Base-by-base conservation (phyloP, 2,888 invertebrate genomes). In the Oscheius myriophilus region DNA sequence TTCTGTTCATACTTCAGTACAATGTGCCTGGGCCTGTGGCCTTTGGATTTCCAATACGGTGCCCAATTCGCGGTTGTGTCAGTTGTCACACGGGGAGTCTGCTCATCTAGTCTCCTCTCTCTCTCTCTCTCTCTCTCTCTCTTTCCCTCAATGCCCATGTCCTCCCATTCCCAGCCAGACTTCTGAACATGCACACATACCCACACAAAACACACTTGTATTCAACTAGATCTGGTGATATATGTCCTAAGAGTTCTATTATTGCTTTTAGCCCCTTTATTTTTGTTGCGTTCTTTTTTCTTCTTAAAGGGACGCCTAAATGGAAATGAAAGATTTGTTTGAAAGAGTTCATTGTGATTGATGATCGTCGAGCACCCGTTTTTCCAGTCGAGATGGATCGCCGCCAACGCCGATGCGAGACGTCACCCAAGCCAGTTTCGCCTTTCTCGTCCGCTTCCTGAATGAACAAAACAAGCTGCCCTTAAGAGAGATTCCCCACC, bases 351-450 rank as follows among this genome's bases (percentile, higher is more conserved):
- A 33, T 33, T 33, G 33, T 33, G 33, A 33, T 33, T 33, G 33
- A n/a, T n/a, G n/a, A 33, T 33, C 33, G 3, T 33, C 33, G 33
- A n/a, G 51, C 21, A 51, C 21, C 51, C 14, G 21, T 12, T 18
- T 18, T 25, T 51, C 21, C 25, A 23, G 21, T 11, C 21, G n/a
- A 21, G 51, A 18, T 51, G 51, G 25, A 51, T 51, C 51, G 25
- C 51, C 51, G 21, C 18, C 46, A 11, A 46, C 46, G 12, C 12
- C 33, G 33, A 33, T 33, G 3, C 61, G 54, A 16, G 75, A 75
- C 4, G 75, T 71, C 23, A 76, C 71, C 76, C 76, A 76, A n/a
- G 76, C 73, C 21, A 76, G 18, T 46, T 76, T 76, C 4, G 73
- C 76, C 4, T 64, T 64, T n/a, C 76, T 45, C 1, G 71, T 71